Percentiles rank a stretch among this genome's conserved stretches.
Conservation (phyloP, 2,888 invertebrate species). For the Chrysolina americana region DNA sequence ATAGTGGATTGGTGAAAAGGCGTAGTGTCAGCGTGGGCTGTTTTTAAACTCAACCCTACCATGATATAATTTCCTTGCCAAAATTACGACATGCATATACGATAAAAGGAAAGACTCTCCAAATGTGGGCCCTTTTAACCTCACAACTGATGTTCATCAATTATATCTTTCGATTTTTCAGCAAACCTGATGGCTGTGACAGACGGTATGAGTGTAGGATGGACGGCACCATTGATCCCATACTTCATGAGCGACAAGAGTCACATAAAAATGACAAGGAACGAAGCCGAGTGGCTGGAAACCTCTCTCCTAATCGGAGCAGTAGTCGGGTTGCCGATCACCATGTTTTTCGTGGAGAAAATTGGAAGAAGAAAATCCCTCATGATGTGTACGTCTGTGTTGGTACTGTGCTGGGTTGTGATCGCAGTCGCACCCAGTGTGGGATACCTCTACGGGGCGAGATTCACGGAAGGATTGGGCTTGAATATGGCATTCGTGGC, state of each 20-base stretch:
- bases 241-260: constrained; percentile 59
- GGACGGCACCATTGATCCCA: constrained; percentile 66
- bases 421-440: constrained; percentile 58
- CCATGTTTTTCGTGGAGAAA: constrained; percentile 58
- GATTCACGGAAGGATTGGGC: constrained; percentile 64
- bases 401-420: constrained; percentile 62
- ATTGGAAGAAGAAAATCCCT: constrained; percentile 62
- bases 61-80: too few relatives aligned
- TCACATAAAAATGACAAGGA: constrained; percentile 61
- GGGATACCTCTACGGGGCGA: constrained; percentile 59
- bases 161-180: constrained; percentile 43
- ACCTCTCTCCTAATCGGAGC: constrained; percentile 56
- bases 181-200: constrained; percentile 66
- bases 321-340: constrained; percentile 57
- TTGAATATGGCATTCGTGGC: constrained; percentile 67
- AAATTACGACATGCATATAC: too few relatives aligned
- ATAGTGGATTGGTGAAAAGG: too few relatives aligned
- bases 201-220: constrained; percentile 68
- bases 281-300: constrained; percentile 58
- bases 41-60: too few relatives aligned
- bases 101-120: too few relatives aligned
- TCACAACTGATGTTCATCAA: neutral
- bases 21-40: too few relatives aligned
- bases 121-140: too few relatives aligned
- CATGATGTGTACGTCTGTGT: constrained; percentile 58